Base-by-base conservation (phyloP, 2,113 vertebrate species). In the Xenopus borealis region DNA sequence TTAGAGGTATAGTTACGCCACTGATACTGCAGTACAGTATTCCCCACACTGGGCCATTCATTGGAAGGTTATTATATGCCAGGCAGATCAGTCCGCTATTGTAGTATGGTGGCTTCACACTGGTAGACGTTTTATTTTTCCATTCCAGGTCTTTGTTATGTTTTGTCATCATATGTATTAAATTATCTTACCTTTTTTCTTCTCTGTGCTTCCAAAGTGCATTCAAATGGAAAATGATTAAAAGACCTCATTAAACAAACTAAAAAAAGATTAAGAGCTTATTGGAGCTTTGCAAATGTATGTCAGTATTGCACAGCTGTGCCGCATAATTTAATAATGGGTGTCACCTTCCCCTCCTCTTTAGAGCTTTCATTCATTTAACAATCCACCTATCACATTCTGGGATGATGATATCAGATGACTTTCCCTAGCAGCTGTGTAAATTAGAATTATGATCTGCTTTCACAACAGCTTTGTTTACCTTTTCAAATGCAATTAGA, bases 91-190 rank as follows among this genome's bases (percentile, higher is more conserved):
- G 59, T 53, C 47, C 16, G 47, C 66, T 44, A 69, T 76, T 76
- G 73, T 76, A 45, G 63, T 64, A 14, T 52, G 20, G 44, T 40
- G 30, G 47, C 62, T 77, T 70, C 74, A 64, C 66, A 70, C 69
- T 70, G 66, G 59, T 77, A 70, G 59, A 19, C 61, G 67, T 77
- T 70, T 77, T 61, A 70, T 77, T 77, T 77, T 77, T 69, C 66
- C 18, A 12, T 23, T 69, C 45, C 17, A 44, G 33, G 17, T 33
- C 50, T 77, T 77, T 77, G 74, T 77, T 77, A 30, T 13, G 27
- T 64, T 77, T 70, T 77, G 74, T 77, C 74, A 77, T 77, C 74
- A 64, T 77, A 70, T 70, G 74, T 77, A 77, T 77, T 77, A 57
- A 69, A 59, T 77, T 77, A 63, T 77, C 67, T 55, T 57, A 77